phyloP scores from a whole-genome alignment of 2,888 invertebrate genomes.

The Apocheima hispidaria region DNA sequence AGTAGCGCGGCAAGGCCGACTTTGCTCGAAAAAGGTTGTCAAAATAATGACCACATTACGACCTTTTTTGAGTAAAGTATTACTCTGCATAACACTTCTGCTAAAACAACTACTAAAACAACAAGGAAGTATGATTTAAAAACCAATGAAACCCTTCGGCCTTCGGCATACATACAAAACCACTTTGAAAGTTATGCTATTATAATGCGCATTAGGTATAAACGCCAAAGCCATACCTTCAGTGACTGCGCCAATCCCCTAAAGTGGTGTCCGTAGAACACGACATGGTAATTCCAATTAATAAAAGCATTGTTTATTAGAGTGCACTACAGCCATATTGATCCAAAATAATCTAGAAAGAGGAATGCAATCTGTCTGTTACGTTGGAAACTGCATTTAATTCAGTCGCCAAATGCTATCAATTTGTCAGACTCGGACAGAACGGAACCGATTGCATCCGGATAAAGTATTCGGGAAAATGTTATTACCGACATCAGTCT shows the following conservation, averaged over 20 bases:
- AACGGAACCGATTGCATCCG: conserved; percentile 3
- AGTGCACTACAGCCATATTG: not conserved
- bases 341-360: not conserved
- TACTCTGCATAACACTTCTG: not conserved
- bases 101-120: no score
- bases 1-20: no score
- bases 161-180: conserved; percentile 20
- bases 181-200: conserved; percentile 27
- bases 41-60: no score
- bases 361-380: conserved; percentile 17
- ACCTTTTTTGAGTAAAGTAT: no score
- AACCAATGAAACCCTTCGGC: conserved; percentile 8
- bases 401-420: conserved; percentile 22
- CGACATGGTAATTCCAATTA: conserved; percentile 58
- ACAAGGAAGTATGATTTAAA: not conserved
- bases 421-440: conserved; percentile 9
- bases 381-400: conserved; percentile 26
- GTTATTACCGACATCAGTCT: not conserved
- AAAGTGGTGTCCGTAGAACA: conserved; percentile 54
- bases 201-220: conserved; percentile 41
- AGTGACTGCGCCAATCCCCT: conserved; percentile 59
- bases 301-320: conserved; percentile 42
- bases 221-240: conserved; percentile 51
- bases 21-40: no score
- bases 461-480: conserved; percentile 5